Evolutionary conservation across 2,797 vertebrate species (phyloP).

Genomic region (Astyanax mexicanus): DNA sequence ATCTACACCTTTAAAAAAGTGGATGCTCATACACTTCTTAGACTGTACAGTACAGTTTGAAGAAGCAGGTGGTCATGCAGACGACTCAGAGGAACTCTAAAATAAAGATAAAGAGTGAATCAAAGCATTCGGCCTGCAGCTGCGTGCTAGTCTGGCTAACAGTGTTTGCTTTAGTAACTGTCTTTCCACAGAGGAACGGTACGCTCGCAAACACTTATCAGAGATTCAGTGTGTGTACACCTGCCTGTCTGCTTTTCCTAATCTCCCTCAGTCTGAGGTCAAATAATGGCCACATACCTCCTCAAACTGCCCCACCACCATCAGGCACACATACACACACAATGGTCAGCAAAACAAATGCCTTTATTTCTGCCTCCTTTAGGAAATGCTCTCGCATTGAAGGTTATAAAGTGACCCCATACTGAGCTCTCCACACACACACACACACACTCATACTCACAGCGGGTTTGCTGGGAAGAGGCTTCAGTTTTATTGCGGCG

Average conservation of each 20-base stretch:
- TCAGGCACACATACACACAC: neutral
- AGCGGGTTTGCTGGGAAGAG: conserved; percentile 63
- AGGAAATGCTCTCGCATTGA: conserved; percentile 58
- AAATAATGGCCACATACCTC: conserved; percentile 66
- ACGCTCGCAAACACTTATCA: conserved; percentile 23
- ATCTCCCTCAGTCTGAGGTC: conserved; percentile 62
- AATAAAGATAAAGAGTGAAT: neutral
- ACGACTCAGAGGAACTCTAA: neutral
- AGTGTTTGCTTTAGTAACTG: conserved; percentile 37
- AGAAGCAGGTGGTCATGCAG: conserved; percentile 4
- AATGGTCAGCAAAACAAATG: conserved; percentile 23
- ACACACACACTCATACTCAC: conserved; percentile 30
- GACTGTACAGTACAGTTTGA: neutral
- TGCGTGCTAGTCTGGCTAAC: neutral
- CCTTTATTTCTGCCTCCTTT: conserved; percentile 30
- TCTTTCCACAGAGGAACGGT: neutral
- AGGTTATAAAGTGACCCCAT: conserved; percentile 46
- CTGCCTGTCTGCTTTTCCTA: conserved; percentile 44
- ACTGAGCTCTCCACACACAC: conserved; percentile 19
- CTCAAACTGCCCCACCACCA: conserved; percentile 39
- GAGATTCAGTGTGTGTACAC: conserved; percentile 22
- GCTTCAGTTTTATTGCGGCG: conserved; percentile 74
- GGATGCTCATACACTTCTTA: neutral
- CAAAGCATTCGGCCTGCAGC: neutral
- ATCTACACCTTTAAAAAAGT: too few species aligned